Evolutionary conservation across 2,888 invertebrate species (phyloP).

Genomic region (Sinotaia quadrata): DNA sequence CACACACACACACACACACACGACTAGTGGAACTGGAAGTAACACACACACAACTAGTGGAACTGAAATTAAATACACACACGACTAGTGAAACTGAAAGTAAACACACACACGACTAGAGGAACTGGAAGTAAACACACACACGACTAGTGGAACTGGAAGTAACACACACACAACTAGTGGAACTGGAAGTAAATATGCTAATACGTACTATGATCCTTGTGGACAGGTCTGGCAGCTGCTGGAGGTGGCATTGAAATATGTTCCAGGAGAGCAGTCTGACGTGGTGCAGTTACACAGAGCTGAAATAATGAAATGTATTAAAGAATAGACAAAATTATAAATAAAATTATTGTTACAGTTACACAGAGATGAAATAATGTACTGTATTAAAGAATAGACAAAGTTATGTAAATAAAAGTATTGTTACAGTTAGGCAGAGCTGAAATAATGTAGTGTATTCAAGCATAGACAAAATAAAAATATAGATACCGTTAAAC

Average conservation of each 20-base stretch:
- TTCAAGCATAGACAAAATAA: too few relatives aligned
- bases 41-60: too few relatives aligned
- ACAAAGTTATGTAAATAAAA: too few relatives aligned
- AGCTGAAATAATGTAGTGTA: too few relatives aligned
- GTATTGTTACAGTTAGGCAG: too few relatives aligned
- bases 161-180: not conserved
- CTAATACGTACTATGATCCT: conserved; percentile 42
- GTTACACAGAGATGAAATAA: too few relatives aligned
- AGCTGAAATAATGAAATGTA: conserved; percentile 26
- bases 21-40: not conserved
- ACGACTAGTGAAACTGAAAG: too few relatives aligned
- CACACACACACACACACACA: not conserved
- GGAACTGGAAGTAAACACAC: not conserved
- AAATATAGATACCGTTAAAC: too few relatives aligned
- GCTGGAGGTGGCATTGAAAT: conserved; percentile 30
- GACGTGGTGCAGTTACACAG: conserved; percentile 40
- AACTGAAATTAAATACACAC: too few relatives aligned
- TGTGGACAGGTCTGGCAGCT: conserved; percentile 39
- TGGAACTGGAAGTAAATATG: not conserved
- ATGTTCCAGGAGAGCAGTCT: conserved; percentile 40
- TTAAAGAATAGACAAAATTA: not conserved
- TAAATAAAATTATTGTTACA: not conserved
- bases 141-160: not conserved
- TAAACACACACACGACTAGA: not conserved
- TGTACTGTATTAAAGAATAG: too few relatives aligned